phyloP scores from a whole-genome alignment of 2,113 vertebrate genomes.

The Podiceps cristatus region DNA sequence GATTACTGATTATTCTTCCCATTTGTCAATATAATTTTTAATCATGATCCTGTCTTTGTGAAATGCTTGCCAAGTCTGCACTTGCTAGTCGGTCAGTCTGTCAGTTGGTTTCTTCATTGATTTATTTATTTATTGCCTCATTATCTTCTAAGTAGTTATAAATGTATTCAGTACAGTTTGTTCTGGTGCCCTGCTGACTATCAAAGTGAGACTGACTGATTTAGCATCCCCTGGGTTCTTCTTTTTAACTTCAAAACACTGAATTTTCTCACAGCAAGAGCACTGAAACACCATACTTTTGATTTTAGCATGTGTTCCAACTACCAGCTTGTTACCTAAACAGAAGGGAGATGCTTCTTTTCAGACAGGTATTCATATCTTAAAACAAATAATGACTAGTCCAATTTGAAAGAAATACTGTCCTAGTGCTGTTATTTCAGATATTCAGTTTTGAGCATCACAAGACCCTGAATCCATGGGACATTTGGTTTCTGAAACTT shows the following conservation, averaged over 20 bases:
- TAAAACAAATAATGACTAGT: fast-evolving
- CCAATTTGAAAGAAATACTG: not conserved
- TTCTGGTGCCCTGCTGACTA: not conserved
- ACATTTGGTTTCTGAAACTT: not conserved
- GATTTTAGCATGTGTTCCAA: not conserved
- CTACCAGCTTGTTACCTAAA: not conserved
- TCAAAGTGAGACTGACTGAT: not conserved
- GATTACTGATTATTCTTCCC: not conserved
- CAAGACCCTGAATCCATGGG: not conserved
- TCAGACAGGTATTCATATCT: not conserved
- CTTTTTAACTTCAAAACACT: not conserved
- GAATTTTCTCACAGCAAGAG: not conserved
- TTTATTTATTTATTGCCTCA: not conserved
- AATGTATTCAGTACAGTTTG: not conserved
- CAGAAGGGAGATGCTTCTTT: not conserved
- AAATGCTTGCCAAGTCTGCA: not conserved
- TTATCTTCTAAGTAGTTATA: not conserved
- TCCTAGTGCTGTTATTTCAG: not conserved
- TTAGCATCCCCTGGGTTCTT: not conserved
- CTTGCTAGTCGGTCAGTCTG: not conserved
- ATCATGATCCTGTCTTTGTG: not conserved
- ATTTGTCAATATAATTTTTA: not conserved
- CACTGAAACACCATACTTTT: not conserved
- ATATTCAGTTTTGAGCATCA: not conserved
- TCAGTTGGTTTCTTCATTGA: not conserved